Evolutionary conservation across 30 jellyfish, hydroid and myxozoan genomes (phyloP).

Genomic region (Chrysaora quinquecirrha): DNA sequence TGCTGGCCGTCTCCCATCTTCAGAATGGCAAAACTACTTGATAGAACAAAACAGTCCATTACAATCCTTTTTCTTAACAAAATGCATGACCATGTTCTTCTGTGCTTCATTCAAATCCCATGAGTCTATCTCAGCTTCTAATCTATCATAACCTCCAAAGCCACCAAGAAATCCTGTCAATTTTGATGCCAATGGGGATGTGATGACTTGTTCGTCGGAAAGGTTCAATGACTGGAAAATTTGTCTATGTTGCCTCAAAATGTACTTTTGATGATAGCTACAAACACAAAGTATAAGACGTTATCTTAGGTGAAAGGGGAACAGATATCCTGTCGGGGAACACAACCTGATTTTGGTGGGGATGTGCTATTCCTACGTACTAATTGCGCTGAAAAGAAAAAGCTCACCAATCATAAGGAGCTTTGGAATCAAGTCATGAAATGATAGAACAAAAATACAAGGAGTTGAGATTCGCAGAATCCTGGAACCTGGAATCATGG

Average conservation of each 20-base stretch:
- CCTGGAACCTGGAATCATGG: too few species aligned
- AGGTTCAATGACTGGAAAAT: slow-evolving; percentile 66
- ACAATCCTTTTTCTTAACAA: slow-evolving; percentile 66
- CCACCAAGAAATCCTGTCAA: slow-evolving; percentile 93
- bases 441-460: too few species aligned
- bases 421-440: too few species aligned
- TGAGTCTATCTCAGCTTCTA: slow-evolving; percentile 43
- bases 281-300: too few species aligned
- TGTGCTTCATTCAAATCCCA: slow-evolving; percentile 86
- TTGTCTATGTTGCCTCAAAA: slow-evolving; percentile 75
- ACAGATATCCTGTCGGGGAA: too few species aligned
- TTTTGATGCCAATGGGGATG: slow-evolving; percentile 89
- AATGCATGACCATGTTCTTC: slow-evolving; percentile 23
- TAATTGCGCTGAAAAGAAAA: too few species aligned
- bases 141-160: slow-evolving; percentile 66
- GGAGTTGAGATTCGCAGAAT: too few species aligned
- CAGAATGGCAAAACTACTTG: not conserved
- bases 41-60: slow-evolving; percentile 67
- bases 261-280: slow-evolving; percentile 96
- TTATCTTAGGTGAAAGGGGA: too few species aligned
- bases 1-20: too few species aligned
- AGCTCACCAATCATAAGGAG: too few species aligned
- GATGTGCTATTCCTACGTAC: too few species aligned
- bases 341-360: too few species aligned
- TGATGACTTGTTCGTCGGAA: slow-evolving; percentile 75